Evolutionary conservation across 2,888 invertebrate genomes (phyloP).

Genomic region (Gasteruption jaculator): DNA sequence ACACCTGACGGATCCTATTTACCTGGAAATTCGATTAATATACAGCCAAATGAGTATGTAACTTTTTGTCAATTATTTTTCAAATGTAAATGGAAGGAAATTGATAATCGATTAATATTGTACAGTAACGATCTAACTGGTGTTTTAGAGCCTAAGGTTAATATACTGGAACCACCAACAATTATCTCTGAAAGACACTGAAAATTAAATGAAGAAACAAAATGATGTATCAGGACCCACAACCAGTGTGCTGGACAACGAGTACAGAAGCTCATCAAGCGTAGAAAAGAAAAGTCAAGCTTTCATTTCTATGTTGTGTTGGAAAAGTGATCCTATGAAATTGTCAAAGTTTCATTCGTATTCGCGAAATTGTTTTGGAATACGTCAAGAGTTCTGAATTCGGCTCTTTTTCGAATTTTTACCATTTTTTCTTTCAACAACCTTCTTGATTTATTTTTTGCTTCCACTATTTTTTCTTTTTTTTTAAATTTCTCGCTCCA

Average conservation of each 20-base stretch:
- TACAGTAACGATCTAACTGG: conserved; percentile 29
- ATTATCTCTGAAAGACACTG: conserved; percentile 44
- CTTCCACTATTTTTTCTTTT: too few species aligned
- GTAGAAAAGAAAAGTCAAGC: conserved; percentile 25
- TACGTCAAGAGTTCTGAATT: too few species aligned
- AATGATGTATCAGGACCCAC: conserved; percentile 42
- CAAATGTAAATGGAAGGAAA: conserved; percentile 23
- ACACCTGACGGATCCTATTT: too few species aligned
- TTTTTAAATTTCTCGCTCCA: too few species aligned
- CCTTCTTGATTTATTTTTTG: too few species aligned
- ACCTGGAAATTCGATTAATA: too few species aligned
- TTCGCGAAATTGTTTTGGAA: too few species aligned
- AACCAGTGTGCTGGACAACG: conserved; percentile 48
- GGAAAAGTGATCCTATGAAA: conserved; percentile 26
- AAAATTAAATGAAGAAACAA: conserved; percentile 29
- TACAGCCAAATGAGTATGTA: too few species aligned
- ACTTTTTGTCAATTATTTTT: conserved; percentile 23
- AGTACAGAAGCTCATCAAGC: conserved; percentile 27
- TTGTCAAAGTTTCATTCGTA: conserved; percentile 24
- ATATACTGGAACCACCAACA: conserved; percentile 39
- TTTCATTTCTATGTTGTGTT: too few species aligned
- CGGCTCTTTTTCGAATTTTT: too few species aligned
- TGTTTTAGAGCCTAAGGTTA: conserved; percentile 26
- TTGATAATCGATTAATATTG: conserved; percentile 21
- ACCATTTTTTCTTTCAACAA: too few species aligned